A percentile compares a stretch with the other conserved stretches of the same genome.
These are phyloP conservation scores for Spodoptera litura DNA, from an alignment of 1,140 invertebrate species.

Conservation along the genomic window DNA sequence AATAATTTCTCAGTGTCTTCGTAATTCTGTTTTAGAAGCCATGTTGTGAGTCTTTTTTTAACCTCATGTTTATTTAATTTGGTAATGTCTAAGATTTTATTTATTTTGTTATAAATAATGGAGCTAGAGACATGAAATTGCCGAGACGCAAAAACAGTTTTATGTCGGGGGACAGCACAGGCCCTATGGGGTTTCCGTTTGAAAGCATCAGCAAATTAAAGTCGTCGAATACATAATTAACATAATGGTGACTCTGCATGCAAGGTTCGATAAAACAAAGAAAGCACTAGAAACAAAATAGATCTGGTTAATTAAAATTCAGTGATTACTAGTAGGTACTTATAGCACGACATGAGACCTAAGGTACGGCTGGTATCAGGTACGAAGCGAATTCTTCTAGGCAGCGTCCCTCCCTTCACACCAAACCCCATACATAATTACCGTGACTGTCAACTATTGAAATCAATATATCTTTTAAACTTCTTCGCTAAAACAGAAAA, in stretches of 20 bases:
- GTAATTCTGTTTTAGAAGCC: no score
- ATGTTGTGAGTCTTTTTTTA: no score
- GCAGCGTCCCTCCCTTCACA: slow-evolving; percentile 54
- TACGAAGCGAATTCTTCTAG: slow-evolving; percentile 60
- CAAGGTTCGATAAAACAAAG: background rate
- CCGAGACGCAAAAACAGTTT: no score
- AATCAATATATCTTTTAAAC: slow-evolving; percentile 42
- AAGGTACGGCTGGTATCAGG: slow-evolving; percentile 66
- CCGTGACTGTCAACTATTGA: slow-evolving; percentile 56
- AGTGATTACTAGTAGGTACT: slow-evolving; percentile 59
- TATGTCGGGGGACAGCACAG: no score
- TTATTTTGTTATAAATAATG: no score
- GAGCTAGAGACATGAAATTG: no score
- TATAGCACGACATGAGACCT: slow-evolving; percentile 57
- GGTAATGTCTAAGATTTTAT: no score
- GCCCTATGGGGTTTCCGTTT: no score
- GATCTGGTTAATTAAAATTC: slow-evolving; percentile 60
- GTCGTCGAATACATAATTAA: background rate
- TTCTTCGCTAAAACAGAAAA: background rate
- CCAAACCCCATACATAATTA: slow-evolving; percentile 42
- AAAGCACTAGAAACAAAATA: slow-evolving; percentile 22
- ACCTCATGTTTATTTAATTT: no score
- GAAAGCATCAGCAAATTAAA: no score
- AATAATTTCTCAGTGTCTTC: no score
- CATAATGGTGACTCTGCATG: background rate